Base-by-base conservation (phyloP, 2,888 invertebrate species). In the Plebejus melissa region DNA sequence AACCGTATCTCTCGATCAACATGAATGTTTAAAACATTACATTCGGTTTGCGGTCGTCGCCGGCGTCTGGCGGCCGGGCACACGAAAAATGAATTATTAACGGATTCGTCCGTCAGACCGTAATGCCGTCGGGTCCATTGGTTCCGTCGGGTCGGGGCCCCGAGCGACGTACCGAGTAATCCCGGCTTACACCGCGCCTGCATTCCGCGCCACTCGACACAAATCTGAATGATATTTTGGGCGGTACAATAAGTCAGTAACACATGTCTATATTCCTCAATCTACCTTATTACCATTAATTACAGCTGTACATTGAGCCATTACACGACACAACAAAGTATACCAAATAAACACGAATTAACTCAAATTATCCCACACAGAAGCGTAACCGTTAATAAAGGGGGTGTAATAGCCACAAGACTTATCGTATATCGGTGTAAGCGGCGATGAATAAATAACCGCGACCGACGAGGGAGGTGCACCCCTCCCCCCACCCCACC, bases 1-100 rank as follows among this genome's bases (percentile, higher is more conserved):
- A 65, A 13, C 13, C 32, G 32, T 65, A 16, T 36, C 65, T 65
- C 65, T 65, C 65, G 46, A 71, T 28, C 71, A 22, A 46, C 46
- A 46, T 22, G 71, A 41, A 71, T 71, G 71, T 71, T 71, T 71
- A 41, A 71, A 46, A 46, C 41, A 41, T 22, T 65, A 46, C 41
- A 41, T 22, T 65, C 65, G 65, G 65, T 65, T 65, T 65, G 65
- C 65, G 65, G 16, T 41, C 50, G 46, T 50, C 74, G 46, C 58
- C 22, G 32, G 38, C 75, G 75, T 70, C 58, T 70, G 76, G 76
- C 75, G 77, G 75, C 70, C 58, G 75, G 76, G 76, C 76, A 77
- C 74, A 77, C 76, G 78, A 70, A 77, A 77, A 80, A 76, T 78
- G 77, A 80, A 80, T 79, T 79, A 79, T 79, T 79, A 80, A 78